Evolutionary conservation across 2,888 invertebrate genomes (phyloP).

Genomic region (Cephus pulcher): DNA sequence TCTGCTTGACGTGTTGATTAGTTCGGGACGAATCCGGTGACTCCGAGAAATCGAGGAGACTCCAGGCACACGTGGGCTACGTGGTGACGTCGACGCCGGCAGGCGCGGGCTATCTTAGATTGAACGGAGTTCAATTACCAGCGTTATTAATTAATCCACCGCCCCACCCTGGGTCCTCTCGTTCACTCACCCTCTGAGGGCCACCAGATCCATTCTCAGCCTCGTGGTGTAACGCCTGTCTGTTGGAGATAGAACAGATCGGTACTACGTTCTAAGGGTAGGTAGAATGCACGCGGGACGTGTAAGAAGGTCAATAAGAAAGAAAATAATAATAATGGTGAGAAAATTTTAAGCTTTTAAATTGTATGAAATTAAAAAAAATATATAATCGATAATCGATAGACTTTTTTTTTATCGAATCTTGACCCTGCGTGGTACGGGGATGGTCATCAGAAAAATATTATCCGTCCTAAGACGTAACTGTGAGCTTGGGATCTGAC

Average conservation of each 20-base stretch:
- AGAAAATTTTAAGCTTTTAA: too few species aligned
- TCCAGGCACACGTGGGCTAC: conserved; percentile 5
- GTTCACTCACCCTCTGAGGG: conserved; percentile 5
- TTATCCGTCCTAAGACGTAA: too few species aligned
- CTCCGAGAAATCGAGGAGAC: background rate
- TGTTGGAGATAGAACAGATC: conserved; percentile 10
- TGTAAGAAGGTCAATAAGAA: conserved; percentile 3
- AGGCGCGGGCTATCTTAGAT: conserved; percentile 55
- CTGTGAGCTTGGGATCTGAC: too few species aligned
- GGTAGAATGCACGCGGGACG: background rate
- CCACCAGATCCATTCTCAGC: conserved; percentile 28
- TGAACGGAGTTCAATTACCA: conserved; percentile 61
- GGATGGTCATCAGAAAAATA: too few species aligned
- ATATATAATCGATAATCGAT: too few species aligned
- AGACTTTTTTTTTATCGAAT: too few species aligned
- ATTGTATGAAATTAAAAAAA: too few species aligned
- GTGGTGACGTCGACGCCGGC: background rate
- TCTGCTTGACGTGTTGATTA: too few species aligned
- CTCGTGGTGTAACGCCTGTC: conserved; percentile 13
- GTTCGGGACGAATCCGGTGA: too few species aligned
- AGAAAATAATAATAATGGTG: too few species aligned
- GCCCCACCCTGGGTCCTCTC: conserved; percentile 28
- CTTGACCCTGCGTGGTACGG: too few species aligned
- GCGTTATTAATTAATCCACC: conserved; percentile 61
- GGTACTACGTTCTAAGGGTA: background rate